Base-by-base conservation (phyloP, 92 coral and sea anemone genomes). In the Paragorgia papillata region DNA sequence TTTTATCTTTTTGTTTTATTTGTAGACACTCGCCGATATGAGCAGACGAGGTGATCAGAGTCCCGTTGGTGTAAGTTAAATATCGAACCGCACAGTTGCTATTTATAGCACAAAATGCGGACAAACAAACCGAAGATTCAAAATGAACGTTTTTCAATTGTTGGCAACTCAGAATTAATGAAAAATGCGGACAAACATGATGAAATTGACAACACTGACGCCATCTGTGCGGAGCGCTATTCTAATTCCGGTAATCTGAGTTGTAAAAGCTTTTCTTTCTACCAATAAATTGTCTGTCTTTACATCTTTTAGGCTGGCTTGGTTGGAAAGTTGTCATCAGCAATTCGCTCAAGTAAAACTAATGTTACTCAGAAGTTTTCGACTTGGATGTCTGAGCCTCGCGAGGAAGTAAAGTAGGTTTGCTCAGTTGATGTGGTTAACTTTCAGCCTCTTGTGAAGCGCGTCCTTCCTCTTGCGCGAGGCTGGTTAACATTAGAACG, bases 241-340 rank as follows among this genome's bases (percentile, higher is more conserved):
- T 30, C 35, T 34, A 20, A 21, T n/a, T n/a, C n/a, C n/a, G n/a
- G n/a, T n/a, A n/a, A n/a, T n/a, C 12, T 12, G 22, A 25, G 6
- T 39, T 55, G 21, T 25, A 35, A 5, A 1, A 58, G 37, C 26
- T 18, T 35, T 32, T 7, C 53, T 14, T 64, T 6, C 17, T 19
- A 9, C 26, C 31, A 26, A 34, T 46, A 46, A 46, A 46, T 9
- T 46, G 7, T 7, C 15, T 46, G 53, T 46, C 15, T 46, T 46
- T 7, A 2, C 53, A 15, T 46, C n/a, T 46, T 29, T 13, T 51
- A 89, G 89, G 77, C 91, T 28, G 89, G 97, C 20, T 86, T 95
- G 0, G 99, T 95, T 49, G 96, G 97, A 22, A 95, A 83, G 86
- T 69, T 95, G 75, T 95, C 99, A n/a, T 95, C 98, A 7, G 97